Evolutionary conservation across 2,113 vertebrate species (phyloP).

Genomic region (Gracilinanus agilis): DNA sequence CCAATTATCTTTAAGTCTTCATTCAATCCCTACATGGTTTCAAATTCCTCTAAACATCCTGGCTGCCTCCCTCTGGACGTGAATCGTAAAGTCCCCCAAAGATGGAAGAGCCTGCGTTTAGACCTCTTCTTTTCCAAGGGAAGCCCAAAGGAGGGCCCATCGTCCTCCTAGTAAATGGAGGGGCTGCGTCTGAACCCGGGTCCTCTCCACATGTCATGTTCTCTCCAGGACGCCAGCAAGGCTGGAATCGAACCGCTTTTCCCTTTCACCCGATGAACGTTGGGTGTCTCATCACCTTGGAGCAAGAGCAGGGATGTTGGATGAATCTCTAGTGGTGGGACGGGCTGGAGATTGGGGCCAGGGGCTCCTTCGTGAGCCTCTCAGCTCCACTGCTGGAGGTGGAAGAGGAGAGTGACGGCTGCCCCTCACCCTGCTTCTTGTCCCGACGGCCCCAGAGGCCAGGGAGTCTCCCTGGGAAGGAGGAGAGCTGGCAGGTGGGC

Average conservation of each 20-base stretch:
- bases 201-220: not conserved
- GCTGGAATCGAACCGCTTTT: not conserved
- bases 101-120: not conserved
- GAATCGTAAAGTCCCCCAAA: not conserved
- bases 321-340: not conserved
- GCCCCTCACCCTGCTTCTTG: no score
- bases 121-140: not conserved
- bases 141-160: not conserved
- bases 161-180: not conserved
- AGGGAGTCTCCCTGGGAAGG: not conserved
- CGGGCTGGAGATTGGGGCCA: not conserved
- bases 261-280: not conserved
- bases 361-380: not conserved
- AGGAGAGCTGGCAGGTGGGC: not conserved
- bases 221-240: not conserved
- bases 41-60: not conserved
- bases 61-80: not conserved
- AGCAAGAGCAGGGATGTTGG: not conserved
- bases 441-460: no score
- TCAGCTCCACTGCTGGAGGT: not conserved
- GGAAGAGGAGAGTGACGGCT: not conserved
- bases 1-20: not conserved
- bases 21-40: not conserved
- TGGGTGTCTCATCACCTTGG: not conserved
- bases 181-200: not conserved